Base-by-base conservation (phyloP, 2,888 invertebrate species). In the Ischnura elegans region DNA sequence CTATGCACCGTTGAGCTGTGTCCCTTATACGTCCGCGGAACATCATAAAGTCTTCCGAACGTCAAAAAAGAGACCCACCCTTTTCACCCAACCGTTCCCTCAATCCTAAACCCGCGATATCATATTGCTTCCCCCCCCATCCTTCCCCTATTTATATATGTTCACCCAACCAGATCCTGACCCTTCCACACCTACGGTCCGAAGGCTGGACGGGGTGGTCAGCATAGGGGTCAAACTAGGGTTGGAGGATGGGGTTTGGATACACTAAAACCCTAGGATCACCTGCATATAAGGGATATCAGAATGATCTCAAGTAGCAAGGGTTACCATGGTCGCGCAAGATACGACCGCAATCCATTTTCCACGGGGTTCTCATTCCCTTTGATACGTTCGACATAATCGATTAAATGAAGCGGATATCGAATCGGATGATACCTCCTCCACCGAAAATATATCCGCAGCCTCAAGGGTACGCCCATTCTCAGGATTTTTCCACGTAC, bases 371-470 rank as follows among this genome's bases (percentile, higher is more conserved):
- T n/a, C 36, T 76, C n/a, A 76, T 76, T 76, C 4, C 36, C 0
- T 51, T 1, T 51, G 10, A 29, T 16, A 29, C 25, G 25, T 51
- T 16, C 29, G 5, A 13, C 8, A 51, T 76, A 76, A 76, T 76
- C 76, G 76, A 76, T 76, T 76, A 8, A 76, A 76, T 76, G 76
- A 76, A 76, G 76, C 76, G 76, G 76, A 76, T 76, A 76, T 76
- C 36, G 76, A 10, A 36, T 8, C 6, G 36, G 10, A 19, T 10
- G 51, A 51, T 51, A 13, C 51, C 51, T 51, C 4, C 51, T 51
- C 4, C 51, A 51, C 51, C 51, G 8, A 51, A 10, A 19, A 19
- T 51, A 6, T 13, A 51, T 3, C 19, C 19, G 8, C n/a, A 51
- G 51, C 51, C 51, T 51, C 13, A 47, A 51, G 51, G 51, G 51